These are phyloP conservation scores for Drosophila obscura DNA, from an alignment of 1,140 invertebrate genomes.

Conservation along the genomic window DNA sequence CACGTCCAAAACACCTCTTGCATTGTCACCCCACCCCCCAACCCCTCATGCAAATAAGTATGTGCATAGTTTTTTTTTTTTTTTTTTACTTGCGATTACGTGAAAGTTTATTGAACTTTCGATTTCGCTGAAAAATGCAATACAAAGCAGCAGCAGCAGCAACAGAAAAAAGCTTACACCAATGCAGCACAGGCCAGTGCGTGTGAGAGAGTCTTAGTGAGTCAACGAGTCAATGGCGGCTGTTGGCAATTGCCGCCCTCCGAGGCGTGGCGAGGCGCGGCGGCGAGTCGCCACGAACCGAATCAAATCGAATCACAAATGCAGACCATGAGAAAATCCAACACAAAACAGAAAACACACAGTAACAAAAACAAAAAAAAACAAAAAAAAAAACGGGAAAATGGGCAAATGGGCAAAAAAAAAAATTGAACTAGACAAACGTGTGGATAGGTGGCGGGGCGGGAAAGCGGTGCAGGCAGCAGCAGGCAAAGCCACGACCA, in stretches of 20 bases:
- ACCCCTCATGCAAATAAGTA: neutral
- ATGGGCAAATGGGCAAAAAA: constrained; percentile 22
- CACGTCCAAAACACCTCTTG: too few species aligned
- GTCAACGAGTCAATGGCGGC: constrained; percentile 81
- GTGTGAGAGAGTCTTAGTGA: constrained; percentile 56
- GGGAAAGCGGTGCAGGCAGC: neutral
- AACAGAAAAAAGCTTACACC: too few species aligned
- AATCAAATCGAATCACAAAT: constrained; percentile 40
- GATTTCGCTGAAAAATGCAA: constrained; percentile 74
- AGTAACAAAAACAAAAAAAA: constrained; percentile 5
- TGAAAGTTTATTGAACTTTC: constrained; percentile 83
- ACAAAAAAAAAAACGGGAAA: constrained; percentile 32
- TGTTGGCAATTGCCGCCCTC: constrained; percentile 38
- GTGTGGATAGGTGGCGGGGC: neutral
- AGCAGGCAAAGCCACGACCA: too few species aligned
- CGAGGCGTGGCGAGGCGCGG: constrained; percentile 12
- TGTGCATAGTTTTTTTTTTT: constrained; percentile 1
- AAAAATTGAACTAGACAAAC: constrained; percentile 9
- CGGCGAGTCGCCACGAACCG: constrained; percentile 31
- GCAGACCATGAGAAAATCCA: constrained; percentile 50
- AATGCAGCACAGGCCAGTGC: constrained; percentile 5
- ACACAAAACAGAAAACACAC: constrained; percentile 28
- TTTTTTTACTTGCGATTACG: constrained; percentile 56
- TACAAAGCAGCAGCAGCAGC: too few species aligned
- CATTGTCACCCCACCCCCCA: neutral